phyloP scores from a whole-genome alignment of 2,797 vertebrate genomes.

The Loriculus beryllinus region DNA sequence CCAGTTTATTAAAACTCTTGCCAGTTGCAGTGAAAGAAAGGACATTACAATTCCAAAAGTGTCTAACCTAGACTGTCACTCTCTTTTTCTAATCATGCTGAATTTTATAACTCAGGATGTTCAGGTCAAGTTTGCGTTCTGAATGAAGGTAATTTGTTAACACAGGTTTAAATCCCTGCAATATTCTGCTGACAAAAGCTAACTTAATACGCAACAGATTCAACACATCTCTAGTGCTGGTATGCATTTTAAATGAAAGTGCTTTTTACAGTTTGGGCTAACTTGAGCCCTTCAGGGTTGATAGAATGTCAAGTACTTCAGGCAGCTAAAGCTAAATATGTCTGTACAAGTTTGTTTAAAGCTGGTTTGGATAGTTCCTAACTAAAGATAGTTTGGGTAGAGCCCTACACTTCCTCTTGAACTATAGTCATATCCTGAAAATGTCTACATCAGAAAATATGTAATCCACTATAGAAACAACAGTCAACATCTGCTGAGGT shows the following conservation, averaged over 20 bases:
- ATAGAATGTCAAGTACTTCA: not conserved
- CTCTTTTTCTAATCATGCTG: not conserved
- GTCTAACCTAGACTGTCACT: not conserved
- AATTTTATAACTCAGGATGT: not conserved
- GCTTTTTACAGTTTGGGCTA: not conserved
- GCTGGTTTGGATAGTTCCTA: not conserved
- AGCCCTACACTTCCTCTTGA: not conserved
- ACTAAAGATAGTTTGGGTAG: not conserved
- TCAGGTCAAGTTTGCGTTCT: not conserved
- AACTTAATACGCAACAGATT: not conserved
- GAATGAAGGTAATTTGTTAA: conserved; percentile 32
- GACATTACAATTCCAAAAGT: conserved; percentile 3
- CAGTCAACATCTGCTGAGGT: not conserved
- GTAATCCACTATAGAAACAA: not conserved
- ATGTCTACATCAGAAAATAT: not conserved
- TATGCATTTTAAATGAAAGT: not conserved
- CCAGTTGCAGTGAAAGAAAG: not conserved
- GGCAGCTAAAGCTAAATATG: not conserved
- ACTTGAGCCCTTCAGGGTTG: not conserved
- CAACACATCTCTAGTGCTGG: not conserved
- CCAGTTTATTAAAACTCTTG: not conserved
- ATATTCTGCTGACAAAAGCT: conserved; percentile 23
- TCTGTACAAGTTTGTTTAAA: not conserved
- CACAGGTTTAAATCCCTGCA: not conserved
- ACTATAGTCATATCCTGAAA: not conserved